These are phyloP conservation scores for Sebastes taczanowskii DNA, from an alignment of 2,797 vertebrate species.

Conservation along the genomic window DNA sequence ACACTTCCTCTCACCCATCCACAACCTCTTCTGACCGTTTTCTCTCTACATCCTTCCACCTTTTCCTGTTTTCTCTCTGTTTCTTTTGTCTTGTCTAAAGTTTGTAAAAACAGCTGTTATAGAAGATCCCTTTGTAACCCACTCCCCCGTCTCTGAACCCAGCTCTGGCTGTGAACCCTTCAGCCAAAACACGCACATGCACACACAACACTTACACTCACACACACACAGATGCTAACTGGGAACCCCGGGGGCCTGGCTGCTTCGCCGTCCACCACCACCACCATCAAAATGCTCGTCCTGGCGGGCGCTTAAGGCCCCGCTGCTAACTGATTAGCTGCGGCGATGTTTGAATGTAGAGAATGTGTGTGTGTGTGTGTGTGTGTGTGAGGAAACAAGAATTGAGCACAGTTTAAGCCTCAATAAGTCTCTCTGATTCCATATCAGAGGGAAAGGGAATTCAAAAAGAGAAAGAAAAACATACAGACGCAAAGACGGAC, in stretches of 20 bases:
- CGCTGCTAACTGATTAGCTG: conserved; percentile 62
- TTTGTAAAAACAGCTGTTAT: conserved; percentile 88
- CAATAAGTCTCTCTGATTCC: conserved; percentile 51
- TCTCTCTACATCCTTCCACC: conserved; percentile 7
- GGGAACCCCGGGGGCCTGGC: conserved; percentile 49
- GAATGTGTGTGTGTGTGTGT: conserved; percentile 9
- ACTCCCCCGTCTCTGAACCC: conserved; percentile 36
- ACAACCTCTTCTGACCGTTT: neutral
- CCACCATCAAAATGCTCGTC: conserved; percentile 25
- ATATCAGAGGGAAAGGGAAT: conserved; percentile 52
- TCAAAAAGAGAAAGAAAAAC: conserved; percentile 39
- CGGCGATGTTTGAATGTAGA: conserved; percentile 43
- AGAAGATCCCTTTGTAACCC: conserved; percentile 57
- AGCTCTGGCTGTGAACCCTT: conserved; percentile 40
- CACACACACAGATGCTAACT: conserved; percentile 52
- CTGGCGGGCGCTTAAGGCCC: conserved; percentile 45
- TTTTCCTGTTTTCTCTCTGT: conserved; percentile 71
- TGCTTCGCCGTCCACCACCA: conserved; percentile 52
- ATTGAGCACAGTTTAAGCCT: conserved; percentile 53
- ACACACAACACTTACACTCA: conserved; percentile 11
- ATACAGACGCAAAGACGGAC: neutral
- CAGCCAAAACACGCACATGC: conserved; percentile 50
- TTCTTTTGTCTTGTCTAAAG: conserved; percentile 67
- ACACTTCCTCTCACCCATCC: conserved; percentile 3
- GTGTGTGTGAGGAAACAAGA: conserved; percentile 31